phyloP scores from a whole-genome alignment of 2,797 vertebrate species.

The Helostoma temminkii region DNA sequence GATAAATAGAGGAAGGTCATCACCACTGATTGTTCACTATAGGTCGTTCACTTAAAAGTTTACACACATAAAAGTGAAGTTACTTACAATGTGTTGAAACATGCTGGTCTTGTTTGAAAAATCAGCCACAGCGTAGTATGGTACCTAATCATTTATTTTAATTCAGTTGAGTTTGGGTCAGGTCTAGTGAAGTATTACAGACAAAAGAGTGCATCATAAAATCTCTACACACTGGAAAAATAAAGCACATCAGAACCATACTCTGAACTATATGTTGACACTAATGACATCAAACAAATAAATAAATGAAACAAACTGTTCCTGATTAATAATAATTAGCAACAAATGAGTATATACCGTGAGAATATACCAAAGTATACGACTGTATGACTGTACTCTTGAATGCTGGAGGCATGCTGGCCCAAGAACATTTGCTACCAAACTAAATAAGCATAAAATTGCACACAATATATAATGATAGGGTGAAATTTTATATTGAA shows the following conservation, averaged over 20 bases:
- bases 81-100: neutral
- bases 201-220: conserved; percentile 30
- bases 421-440: conserved; percentile 29
- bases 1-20: neutral
- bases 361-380: conserved; percentile 33
- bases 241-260: conserved; percentile 5
- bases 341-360: too few relatives aligned
- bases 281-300: conserved; percentile 30
- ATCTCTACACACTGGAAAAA: neutral
- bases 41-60: neutral
- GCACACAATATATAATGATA: conserved; percentile 28
- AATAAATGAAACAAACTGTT: too few relatives aligned
- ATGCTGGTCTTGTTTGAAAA: neutral
- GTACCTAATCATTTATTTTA: conserved; percentile 41
- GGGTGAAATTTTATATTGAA: conserved; percentile 29
- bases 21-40: conserved; percentile 7
- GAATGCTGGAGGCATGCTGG: conserved; percentile 14
- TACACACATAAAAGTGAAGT: neutral
- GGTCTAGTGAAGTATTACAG: conserved; percentile 47
- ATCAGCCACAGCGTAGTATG: neutral
- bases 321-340: conserved; percentile 11
- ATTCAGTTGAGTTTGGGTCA: conserved; percentile 39
- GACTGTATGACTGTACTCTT: conserved; percentile 14
- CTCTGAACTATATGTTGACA: conserved; percentile 17
- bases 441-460: conserved; percentile 34